A percentile compares a stretch with the other conserved stretches of the same genome.
phyloP scores from a whole-genome alignment of 2,797 vertebrate genomes.

The Brachyalestes nurse region DNA sequence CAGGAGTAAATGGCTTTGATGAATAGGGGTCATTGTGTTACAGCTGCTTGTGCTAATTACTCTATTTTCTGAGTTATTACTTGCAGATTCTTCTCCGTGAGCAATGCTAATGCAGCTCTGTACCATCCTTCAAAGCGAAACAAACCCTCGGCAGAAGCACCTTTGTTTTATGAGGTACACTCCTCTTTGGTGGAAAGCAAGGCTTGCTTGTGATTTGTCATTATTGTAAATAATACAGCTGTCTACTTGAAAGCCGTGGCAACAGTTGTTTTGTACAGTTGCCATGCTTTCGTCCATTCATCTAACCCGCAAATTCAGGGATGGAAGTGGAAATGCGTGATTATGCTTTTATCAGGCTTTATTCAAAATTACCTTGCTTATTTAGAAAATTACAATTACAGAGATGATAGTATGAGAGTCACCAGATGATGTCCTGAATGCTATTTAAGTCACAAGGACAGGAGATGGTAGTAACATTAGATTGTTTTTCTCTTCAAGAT shows the following conservation, averaged over 20 bases:
- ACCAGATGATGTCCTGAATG: not conserved
- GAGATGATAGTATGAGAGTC: not conserved
- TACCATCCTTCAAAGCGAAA: slow-evolving; percentile 51
- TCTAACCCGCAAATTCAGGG: not conserved
- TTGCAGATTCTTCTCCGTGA: slow-evolving; percentile 58
- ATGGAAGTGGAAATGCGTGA: not conserved
- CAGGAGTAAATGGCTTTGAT: slow-evolving; percentile 62
- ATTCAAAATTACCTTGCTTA: slow-evolving; percentile 9
- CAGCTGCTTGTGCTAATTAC: slow-evolving; percentile 66
- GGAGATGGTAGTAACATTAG: slow-evolving; percentile 36
- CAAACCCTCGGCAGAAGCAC: slow-evolving; percentile 42
- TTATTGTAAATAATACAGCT: slow-evolving; percentile 52
- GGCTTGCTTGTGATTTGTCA: slow-evolving; percentile 47
- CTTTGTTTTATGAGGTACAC: slow-evolving; percentile 47
- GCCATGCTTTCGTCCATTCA: slow-evolving; percentile 35
- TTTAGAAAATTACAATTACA: slow-evolving; percentile 35
- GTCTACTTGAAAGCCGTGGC: slow-evolving; percentile 43
- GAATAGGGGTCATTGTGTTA: slow-evolving; percentile 65
- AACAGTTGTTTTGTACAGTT: slow-evolving; percentile 37
- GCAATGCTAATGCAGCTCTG: slow-evolving; percentile 52
- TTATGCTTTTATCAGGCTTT: slow-evolving; percentile 19
- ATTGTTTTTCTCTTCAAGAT: slow-evolving; percentile 5
- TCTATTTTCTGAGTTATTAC: slow-evolving; percentile 64
- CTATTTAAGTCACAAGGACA: slow-evolving; percentile 20
- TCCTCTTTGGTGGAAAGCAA: slow-evolving; percentile 44